Evolutionary conservation across 2,888 invertebrate genomes (phyloP), one percentile per base, ranked within the genome.

Genomic region (Onthophagus sagittarius): DNA sequence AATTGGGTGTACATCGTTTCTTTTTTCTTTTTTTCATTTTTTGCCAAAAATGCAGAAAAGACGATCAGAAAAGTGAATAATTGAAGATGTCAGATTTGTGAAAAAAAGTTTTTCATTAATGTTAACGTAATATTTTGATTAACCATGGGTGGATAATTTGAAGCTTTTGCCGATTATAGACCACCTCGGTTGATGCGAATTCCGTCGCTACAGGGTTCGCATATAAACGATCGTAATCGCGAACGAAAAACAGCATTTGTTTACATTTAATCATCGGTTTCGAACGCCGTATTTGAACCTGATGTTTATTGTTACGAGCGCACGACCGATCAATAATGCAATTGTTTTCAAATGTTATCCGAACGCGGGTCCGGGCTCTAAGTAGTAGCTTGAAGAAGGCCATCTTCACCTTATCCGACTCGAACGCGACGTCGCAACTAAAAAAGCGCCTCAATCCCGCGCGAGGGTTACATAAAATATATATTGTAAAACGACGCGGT

Each of bases 331-430:
- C 67, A 67, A 67, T 67, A 67, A 67, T 67, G 67, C 67, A 67
- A 67, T 67, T 67, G 67, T 67, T 67, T 67, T 67, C 67, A 67
- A 67, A 67, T 67, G 67, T 67, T 32, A n/a, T 67, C 23, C 31
- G 67, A 23, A n/a, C 5, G 67, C 67, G 31, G 32, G 32, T n/a
- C 31, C 23, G 31, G 23, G 23, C 31, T 23, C 67, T 67, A 67
- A 67, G 73, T 74, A 63, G 71, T 63, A 70, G 64, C 11, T 70
- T 71, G 65, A 62, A 71, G 71, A 72, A 72, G 72, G 70, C 72
- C 72, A 74, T 74, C 71, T 72, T 74, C 74, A 72, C 74, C 74
- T 74, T 74, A 72, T 72, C 62, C 70, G 74, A 70, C 72, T 14
- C 62, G 63, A 23, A 64, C 64, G 39, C 39, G 39, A 53, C 39